Percentiles rank a stretch among this genome's conserved stretches.
Conservation (phyloP, 2,888 invertebrate species). For the Molanna angustata region DNA sequence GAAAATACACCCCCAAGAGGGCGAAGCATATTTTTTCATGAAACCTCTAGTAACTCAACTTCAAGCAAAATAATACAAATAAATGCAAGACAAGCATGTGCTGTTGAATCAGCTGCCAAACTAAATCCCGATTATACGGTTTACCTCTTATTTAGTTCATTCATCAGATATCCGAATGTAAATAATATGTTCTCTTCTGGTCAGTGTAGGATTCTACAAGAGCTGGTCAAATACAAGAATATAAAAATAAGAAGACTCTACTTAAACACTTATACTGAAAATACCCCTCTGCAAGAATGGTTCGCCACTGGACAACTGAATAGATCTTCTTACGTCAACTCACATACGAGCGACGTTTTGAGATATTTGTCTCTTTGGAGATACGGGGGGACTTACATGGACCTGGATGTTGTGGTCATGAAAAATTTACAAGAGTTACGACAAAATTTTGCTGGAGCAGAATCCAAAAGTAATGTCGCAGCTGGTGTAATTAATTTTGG, state of each 20-base stretch:
- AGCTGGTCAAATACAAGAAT: slow-evolving; percentile 49
- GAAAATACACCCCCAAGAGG: slow-evolving; percentile 24
- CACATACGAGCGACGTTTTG: slow-evolving; percentile 64
- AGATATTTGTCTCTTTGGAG: slow-evolving; percentile 68
- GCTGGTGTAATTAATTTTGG: slow-evolving; percentile 67
- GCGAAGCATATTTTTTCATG: slow-evolving; percentile 63
- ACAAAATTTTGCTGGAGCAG: slow-evolving; percentile 62
- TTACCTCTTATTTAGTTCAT: slow-evolving; percentile 55
- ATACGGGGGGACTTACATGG: slow-evolving; percentile 75
- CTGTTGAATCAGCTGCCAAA: slow-evolving; percentile 65
- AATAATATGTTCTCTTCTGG: slow-evolving; percentile 31
- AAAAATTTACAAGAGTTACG: slow-evolving; percentile 55
- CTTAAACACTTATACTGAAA: slow-evolving; percentile 50
- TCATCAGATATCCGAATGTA: slow-evolving; percentile 39
- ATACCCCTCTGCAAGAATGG: slow-evolving; percentile 58
- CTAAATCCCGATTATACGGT: slow-evolving; percentile 58
- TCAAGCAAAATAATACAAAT: slow-evolving; percentile 45
- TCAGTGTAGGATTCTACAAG: slow-evolving; percentile 27
- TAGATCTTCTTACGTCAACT: slow-evolving; percentile 54
- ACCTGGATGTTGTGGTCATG: slow-evolving; percentile 69
- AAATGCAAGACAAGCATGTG: slow-evolving; percentile 61
- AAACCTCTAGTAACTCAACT: slow-evolving; percentile 58
- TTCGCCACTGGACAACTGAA: slow-evolving; percentile 49
- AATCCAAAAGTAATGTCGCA: slow-evolving; percentile 57
- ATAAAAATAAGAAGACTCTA: slow-evolving; percentile 51